Percentiles rank a stretch among this genome's conserved stretches.
These are phyloP conservation scores for Amphibalanus amphitrite DNA, from an alignment of 1,140 invertebrate genomes.

Conservation along the genomic window DNA sequence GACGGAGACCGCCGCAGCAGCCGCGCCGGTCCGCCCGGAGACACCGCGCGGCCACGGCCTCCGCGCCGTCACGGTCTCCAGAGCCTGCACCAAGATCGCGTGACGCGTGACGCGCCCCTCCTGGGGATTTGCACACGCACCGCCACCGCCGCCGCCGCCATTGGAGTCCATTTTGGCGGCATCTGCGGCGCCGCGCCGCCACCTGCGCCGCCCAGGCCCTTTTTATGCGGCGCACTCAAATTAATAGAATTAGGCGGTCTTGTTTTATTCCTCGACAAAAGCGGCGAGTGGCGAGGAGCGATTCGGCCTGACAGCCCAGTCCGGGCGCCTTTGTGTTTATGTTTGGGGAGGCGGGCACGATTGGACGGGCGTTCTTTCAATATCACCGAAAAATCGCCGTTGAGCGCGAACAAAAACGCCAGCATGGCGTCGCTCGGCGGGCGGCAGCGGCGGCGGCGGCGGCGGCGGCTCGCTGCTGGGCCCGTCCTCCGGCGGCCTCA, in stretches of 20 bases:
- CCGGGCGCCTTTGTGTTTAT: not conserved
- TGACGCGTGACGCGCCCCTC: not conserved
- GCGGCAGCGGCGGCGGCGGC: not conserved
- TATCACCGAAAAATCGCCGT: not conserved
- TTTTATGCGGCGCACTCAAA: not conserved
- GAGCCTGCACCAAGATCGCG: not conserved
- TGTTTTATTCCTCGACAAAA: slow-evolving; percentile 2
- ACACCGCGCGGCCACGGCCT: no score
- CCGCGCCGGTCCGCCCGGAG: no score
- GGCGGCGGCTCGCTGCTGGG: no score
- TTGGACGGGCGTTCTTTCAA: not conserved
- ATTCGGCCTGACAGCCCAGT: not conserved
- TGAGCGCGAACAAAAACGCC: not conserved
- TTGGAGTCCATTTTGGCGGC: not conserved
- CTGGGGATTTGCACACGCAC: not conserved
- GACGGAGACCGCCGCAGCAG: no score
- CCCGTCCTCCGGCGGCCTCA: no score
- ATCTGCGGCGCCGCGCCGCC: no score
- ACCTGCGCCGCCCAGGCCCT: not conserved
- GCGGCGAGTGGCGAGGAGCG: not conserved
- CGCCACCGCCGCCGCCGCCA: not conserved
- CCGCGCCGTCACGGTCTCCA: no score
- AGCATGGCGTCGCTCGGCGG: not conserved
- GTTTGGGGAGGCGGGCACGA: not conserved
- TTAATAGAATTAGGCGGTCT: not conserved